Evolutionary conservation across 2,888 invertebrate species (phyloP), one percentile per base, ranked within the genome.

Genomic region (Agrochola lota): DNA sequence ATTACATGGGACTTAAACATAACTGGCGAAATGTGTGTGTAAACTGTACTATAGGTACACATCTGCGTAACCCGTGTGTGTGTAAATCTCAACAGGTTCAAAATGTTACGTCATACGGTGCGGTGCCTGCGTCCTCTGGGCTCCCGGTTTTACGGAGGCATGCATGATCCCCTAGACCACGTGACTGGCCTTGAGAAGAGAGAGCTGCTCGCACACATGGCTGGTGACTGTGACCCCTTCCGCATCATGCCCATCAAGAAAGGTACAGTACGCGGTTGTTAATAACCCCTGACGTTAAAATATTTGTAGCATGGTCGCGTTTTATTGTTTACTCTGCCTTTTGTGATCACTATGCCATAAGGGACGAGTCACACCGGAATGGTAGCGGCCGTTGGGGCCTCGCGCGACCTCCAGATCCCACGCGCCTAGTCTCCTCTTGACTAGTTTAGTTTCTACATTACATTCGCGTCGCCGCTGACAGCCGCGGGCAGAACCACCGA

Each of bases 121-220:
- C 84, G 85, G 5, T 78, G 71, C 11, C 46, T 91, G 69, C 82
- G 88, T 49, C 88, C 90, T 5, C 96, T 72, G 0, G 89, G 93
- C 3, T 67, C 78, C 0, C 90, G 98, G 95, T 97, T 98, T 97
- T 98, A 98, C 97, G 91, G 97, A 94, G 91, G 97, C 94, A 95
- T 97, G 93, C 97, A 98, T 85, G 98, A 99, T 92, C 98, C 98
- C 0, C 88, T 99, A 89, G 99, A 99, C 91, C 98, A 98, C 93
- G 98, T 99, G 55, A 99, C 99, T 52, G 99, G 99, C 85, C 92
- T 98, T 72, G 99, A 99, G 94, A 99, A 99, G 95, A 97, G 98
- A 87, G 99, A 99, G 95, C 96, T 99, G 82, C 96, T 99, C 81
- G 99, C 99, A 12, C 97, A 98, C 92, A 97, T 98, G 74, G 98